Conservation (phyloP, 1,140 invertebrate genomes). For the Brachionus koreanus region DNA sequence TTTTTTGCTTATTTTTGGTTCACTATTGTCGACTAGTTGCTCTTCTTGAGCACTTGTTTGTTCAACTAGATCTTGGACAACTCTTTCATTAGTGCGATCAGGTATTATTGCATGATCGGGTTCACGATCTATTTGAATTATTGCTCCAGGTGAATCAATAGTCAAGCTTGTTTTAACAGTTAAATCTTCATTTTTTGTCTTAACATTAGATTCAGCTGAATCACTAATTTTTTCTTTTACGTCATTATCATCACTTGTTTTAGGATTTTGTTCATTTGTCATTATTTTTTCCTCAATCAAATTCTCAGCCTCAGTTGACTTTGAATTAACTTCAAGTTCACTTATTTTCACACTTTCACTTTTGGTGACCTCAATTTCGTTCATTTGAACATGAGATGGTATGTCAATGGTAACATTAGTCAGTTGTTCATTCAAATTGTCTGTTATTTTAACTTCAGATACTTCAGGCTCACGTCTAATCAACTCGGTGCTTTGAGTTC, state of each 20-base stretch:
- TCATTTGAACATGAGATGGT: not conserved
- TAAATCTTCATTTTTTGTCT: not conserved
- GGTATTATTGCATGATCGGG: conserved; percentile 36
- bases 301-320: not conserved
- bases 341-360: conserved; percentile 7
- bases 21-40: not conserved
- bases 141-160: conserved; percentile 27
- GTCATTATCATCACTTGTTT: not conserved
- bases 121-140: conserved; percentile 1
- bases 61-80: not conserved
- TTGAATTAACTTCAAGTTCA: not conserved
- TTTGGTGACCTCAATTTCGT: not conserved
- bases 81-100: not conserved
- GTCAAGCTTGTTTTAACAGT: not conserved
- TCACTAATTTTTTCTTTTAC: not conserved
- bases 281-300: not conserved
- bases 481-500: not conserved
- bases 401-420: conserved; percentile 25
- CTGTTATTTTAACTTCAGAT: not conserved
- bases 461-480: conserved; percentile 5
- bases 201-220: not conserved
- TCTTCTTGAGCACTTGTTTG: not conserved
- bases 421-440: not conserved
- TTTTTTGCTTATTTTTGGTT: not conserved
- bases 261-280: not conserved